Percentiles rank a stretch among this genome's conserved stretches.
phyloP scores from a whole-genome alignment of 2,797 vertebrate genomes.

The Tapera naevia region DNA sequence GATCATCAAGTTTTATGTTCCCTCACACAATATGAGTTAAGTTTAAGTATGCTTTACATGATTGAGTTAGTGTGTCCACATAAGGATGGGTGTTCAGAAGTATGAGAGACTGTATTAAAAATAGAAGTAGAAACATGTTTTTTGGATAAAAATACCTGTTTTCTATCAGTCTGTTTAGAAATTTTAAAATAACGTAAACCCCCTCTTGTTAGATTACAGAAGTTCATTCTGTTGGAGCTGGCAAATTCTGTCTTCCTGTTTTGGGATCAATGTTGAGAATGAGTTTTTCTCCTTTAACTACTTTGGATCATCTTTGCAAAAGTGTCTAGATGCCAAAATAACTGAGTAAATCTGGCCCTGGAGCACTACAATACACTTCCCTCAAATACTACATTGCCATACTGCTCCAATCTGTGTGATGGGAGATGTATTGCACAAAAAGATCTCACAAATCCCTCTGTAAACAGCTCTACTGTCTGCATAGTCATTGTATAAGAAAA shows the following conservation, averaged over 20 bases:
- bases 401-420: background rate
- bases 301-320: background rate
- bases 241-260: background rate
- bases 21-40: background rate
- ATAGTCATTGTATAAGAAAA: background rate
- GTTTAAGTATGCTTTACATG: background rate
- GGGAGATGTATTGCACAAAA: background rate
- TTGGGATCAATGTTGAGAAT: background rate
- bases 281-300: background rate
- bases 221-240: background rate
- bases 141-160: background rate
- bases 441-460: background rate
- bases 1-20: background rate
- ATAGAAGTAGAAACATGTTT: background rate
- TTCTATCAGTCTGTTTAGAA: background rate
- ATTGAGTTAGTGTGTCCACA: background rate
- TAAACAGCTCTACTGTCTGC: background rate
- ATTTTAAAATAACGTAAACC: background rate
- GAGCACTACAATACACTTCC: background rate
- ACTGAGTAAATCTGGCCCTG: background rate
- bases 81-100: background rate
- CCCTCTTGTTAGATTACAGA: background rate
- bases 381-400: background rate
- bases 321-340: background rate
- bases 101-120: background rate